A percentile compares a stretch with the other conserved stretches of the same genome.
These are phyloP conservation scores for Akabosia matsudoensis DNA, from an alignment of 1,140 invertebrate species.

Conservation along the genomic window DNA sequence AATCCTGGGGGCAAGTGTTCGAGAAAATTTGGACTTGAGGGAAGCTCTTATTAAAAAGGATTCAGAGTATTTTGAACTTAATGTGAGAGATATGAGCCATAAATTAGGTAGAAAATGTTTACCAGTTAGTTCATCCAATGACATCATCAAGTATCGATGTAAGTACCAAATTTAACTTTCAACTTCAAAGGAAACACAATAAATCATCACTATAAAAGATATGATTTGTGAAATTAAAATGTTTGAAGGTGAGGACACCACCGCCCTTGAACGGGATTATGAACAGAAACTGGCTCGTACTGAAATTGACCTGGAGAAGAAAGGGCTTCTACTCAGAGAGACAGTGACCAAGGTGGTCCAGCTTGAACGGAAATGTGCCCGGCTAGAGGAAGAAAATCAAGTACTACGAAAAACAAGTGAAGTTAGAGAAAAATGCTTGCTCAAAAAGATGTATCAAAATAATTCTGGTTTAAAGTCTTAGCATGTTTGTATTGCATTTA, in stretches of 20 bases:
- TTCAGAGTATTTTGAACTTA: not conserved
- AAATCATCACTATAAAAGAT: too few species aligned
- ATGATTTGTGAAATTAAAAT: too few species aligned
- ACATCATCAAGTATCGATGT: too few species aligned
- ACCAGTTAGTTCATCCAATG: too few species aligned
- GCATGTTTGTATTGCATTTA: not conserved
- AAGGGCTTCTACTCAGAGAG: not conserved
- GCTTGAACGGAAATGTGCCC: not conserved
- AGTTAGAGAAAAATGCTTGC: not conserved
- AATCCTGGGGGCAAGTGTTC: not conserved
- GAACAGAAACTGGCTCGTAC: not conserved
- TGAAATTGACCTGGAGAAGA: not conserved
- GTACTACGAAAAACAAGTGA: not conserved
- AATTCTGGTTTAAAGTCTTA: too few species aligned
- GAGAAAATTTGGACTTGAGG: not conserved
- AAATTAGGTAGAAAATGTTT: not conserved
- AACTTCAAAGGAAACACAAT: too few species aligned
- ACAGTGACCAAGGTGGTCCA: not conserved
- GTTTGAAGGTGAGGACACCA: too few species aligned
- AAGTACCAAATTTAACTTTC: too few species aligned
- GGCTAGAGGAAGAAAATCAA: not conserved
- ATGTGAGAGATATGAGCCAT: not conserved
- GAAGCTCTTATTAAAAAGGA: not conserved
- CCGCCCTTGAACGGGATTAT: not conserved
- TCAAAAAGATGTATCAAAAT: too few species aligned